A percentile compares a stretch with the other conserved stretches of the same genome.
These are phyloP conservation scores for Neopipo cinnamomea DNA, from an alignment of 2,113 vertebrate genomes.

Conservation along the genomic window DNA sequence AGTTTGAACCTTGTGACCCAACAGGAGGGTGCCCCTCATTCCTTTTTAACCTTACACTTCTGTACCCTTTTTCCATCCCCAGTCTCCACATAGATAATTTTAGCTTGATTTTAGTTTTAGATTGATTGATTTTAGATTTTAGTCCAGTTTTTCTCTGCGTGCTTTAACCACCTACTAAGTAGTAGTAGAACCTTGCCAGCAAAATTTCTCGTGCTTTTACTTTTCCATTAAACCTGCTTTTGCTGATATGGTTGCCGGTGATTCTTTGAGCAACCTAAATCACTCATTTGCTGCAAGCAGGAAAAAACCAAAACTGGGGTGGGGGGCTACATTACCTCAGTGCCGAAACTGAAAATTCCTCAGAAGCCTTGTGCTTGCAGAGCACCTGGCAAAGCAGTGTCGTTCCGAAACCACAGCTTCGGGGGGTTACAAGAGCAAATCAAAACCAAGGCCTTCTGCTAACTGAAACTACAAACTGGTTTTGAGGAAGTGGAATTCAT, in stretches of 20 bases:
- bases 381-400: neutral
- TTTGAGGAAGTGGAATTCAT: neutral
- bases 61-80: neutral
- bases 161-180: neutral
- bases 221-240: neutral
- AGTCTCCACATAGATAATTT: neutral
- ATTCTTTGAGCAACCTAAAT: neutral
- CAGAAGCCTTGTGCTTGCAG: neutral
- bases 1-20: neutral
- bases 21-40: neutral
- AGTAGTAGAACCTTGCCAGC: neutral
- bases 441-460: neutral
- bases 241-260: neutral
- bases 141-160: rapidly evolving
- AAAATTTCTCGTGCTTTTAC: neutral
- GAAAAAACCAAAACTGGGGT: neutral
- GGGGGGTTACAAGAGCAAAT: neutral
- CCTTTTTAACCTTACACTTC: neutral
- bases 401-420: neutral
- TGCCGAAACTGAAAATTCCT: neutral
- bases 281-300: neutral
- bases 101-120: neutral
- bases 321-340: neutral
- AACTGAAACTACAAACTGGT: neutral
- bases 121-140: neutral